A percentile compares a stretch with the other conserved stretches of the same genome.
phyloP scores from a whole-genome alignment of 2,797 vertebrate species.

The Enteromius viviparus region DNA sequence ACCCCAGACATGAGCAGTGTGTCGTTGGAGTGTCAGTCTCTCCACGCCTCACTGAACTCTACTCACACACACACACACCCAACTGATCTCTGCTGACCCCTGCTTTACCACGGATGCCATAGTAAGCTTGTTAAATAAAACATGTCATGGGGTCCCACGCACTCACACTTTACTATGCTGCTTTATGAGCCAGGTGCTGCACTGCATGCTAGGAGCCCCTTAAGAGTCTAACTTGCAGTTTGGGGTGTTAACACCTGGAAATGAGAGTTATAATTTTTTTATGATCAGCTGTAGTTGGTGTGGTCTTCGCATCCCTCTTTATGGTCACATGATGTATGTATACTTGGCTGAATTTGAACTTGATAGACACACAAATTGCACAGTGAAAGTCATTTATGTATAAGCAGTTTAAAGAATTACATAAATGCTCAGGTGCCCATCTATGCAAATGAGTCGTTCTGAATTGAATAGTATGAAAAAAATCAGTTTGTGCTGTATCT shows the following conservation, averaged over 20 bases:
- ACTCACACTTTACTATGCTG: not conserved
- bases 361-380: not conserved
- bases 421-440: not conserved
- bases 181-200: not conserved
- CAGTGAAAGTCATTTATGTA: not conserved
- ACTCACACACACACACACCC: constrained; percentile 1
- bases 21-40: not conserved
- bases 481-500: not conserved
- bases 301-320: not conserved
- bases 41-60: constrained; percentile 18
- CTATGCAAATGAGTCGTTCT: not conserved
- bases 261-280: not conserved
- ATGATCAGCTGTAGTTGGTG: not conserved
- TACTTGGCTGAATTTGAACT: constrained; percentile 12
- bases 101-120: constrained; percentile 21
- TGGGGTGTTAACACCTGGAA: not conserved
- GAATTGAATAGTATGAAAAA: not conserved
- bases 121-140: constrained; percentile 20
- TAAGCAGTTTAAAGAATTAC: not conserved
- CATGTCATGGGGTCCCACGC: constrained; percentile 1
- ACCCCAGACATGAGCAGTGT: not conserved
- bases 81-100: constrained; percentile 25
- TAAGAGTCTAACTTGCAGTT: not conserved
- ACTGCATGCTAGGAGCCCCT: not conserved
- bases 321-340: not conserved